phyloP scores from a whole-genome alignment of 2,888 invertebrate genomes.

The Smittia aterrima region DNA sequence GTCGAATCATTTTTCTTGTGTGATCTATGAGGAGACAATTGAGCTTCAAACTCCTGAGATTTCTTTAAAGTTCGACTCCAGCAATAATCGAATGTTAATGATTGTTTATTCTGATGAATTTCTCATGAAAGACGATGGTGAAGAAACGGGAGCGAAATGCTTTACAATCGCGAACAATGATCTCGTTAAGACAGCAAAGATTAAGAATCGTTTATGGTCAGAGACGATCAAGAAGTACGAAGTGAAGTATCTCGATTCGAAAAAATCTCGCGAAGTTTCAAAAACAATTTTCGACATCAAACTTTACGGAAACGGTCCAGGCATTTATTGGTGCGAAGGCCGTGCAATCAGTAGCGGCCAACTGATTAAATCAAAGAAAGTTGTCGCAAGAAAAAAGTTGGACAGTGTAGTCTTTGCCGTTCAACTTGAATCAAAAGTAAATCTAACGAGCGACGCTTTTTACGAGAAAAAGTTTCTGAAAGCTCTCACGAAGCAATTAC shows the following conservation, averaged over 20 bases:
- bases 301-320: slow-evolving; percentile 57
- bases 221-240: slow-evolving; percentile 44
- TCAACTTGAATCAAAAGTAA: slow-evolving; percentile 43
- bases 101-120: slow-evolving; percentile 60
- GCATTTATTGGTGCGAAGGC: slow-evolving; percentile 67
- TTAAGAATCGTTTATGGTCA: slow-evolving; percentile 52
- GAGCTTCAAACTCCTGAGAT: slow-evolving; percentile 42
- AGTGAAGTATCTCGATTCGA: slow-evolving; percentile 43
- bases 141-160: slow-evolving; percentile 59
- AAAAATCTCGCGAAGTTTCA: slow-evolving; percentile 42
- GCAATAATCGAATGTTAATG: slow-evolving; percentile 51
- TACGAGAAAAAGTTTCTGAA: slow-evolving; percentile 41
- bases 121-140: slow-evolving; percentile 55
- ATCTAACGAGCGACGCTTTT: slow-evolving; percentile 15
- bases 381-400: slow-evolving; percentile 55
- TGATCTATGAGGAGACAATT: slow-evolving; percentile 26
- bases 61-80: slow-evolving; percentile 42
- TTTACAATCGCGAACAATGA: slow-evolving; percentile 61
- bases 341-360: slow-evolving; percentile 57
- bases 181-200: slow-evolving; percentile 55
- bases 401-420: slow-evolving; percentile 49
- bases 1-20: slow-evolving; percentile 42
- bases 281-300: slow-evolving; percentile 56
- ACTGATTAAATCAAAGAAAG: slow-evolving; percentile 55
- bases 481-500: slow-evolving; percentile 42